Conservation (phyloP, 1,140 invertebrate species). For the Drosophila mayri region DNA sequence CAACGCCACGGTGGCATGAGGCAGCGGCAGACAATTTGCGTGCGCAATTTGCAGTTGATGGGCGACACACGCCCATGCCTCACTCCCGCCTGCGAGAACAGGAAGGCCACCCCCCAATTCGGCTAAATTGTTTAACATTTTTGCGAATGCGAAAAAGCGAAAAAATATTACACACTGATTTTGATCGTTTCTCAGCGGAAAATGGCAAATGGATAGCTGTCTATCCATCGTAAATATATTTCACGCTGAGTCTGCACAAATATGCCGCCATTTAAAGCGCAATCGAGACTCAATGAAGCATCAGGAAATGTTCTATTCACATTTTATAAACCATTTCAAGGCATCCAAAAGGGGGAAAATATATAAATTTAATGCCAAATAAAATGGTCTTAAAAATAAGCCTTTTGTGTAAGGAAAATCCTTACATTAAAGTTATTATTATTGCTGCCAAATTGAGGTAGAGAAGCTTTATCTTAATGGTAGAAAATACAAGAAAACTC, state of each 20-base stretch:
- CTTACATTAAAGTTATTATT: neutral
- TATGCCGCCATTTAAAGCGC: conserved; percentile 11
- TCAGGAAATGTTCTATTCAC: conserved; percentile 9
- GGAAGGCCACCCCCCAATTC: conserved; percentile 4
- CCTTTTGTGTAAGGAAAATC: neutral
- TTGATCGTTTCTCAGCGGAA: conserved; percentile 41
- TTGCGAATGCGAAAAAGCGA: conserved; percentile 33
- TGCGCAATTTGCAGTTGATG: conserved; percentile 79
- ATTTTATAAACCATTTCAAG: conserved; percentile 19
- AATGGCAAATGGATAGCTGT: conserved; percentile 33
- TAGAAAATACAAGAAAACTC: neutral
- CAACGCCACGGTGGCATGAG: conserved; percentile 42
- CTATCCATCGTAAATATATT: conserved; percentile 37
- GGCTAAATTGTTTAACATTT: conserved; percentile 55
- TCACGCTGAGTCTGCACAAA: conserved; percentile 55
- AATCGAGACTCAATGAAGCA: conserved; percentile 44
- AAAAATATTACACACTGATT: conserved; percentile 75
- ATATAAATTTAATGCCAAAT: conserved; percentile 1
- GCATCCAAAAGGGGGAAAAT: neutral
- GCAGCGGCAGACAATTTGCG: conserved; percentile 70
- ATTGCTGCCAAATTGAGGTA: neutral
- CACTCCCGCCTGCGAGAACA: neutral
- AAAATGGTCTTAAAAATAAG: neutral
- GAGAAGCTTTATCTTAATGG: neutral
- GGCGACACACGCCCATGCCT: conserved; percentile 55